Base-by-base conservation (phyloP, 2,888 invertebrate genomes). In the Nowickia ferox region DNA sequence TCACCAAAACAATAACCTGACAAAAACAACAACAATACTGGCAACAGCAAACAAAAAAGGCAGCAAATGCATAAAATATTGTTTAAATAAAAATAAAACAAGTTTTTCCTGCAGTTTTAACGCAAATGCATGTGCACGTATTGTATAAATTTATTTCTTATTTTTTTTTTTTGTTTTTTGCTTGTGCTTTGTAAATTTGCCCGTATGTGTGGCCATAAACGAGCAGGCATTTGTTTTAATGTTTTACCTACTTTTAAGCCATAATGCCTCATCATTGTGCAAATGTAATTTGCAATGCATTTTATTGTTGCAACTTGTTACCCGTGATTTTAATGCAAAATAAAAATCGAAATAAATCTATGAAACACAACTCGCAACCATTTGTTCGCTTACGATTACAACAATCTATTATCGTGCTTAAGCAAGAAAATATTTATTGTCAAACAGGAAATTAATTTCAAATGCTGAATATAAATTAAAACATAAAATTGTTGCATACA, bases 371-470 rank as follows among this genome's bases (percentile, higher is more conserved):
- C n/a, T 30, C 51, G n/a, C 74, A n/a, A 74, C 30, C 11, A 46
- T 44, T 65, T 65, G 44, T 38, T 46, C 17, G 44, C 63, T 63
- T 61, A 78, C 68, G 17, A 9, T 40, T 48, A 61, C 42, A 68
- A 68, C 57, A 59, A 72, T 51, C 30, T 65, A 53, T 53, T 59
- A 74, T 51, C 40, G 17, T 9, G 42, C 19, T 61, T 55, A 69
- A 51, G 40, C 17, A n/a, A 44, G 30, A 42, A 83, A 71, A 57
- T 65, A 76, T 61, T 83, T 83, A 65, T 77, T 65, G 82, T 65
- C 71, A 83, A 30, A 71, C 77, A 77, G 83, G 83, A 83, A 83
- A 83, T 83, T 83, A 83, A 83, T 77, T 77, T 77, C 51, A 77
- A 81, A 83, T 66, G 51, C 57, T 77, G 51, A 65, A 44, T 66